Evolutionary conservation across 2,797 vertebrate species (phyloP).

Genomic region (Serranus cabrilla): DNA sequence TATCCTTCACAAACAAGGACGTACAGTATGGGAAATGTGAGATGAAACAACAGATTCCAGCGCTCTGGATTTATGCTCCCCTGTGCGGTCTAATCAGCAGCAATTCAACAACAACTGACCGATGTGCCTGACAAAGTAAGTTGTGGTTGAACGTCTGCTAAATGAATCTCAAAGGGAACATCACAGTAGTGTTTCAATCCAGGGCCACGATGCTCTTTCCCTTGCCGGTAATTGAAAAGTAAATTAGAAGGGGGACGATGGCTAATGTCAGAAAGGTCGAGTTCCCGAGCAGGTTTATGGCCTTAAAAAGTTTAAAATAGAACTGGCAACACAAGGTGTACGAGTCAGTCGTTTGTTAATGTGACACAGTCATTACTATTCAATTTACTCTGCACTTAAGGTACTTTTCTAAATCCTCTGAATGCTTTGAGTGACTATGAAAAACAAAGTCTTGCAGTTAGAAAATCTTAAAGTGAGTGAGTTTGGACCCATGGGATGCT

Average conservation of each 20-base stretch:
- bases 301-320: neutral
- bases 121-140: conserved; percentile 5
- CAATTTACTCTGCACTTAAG: neutral
- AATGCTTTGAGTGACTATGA: neutral
- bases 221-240: conserved; percentile 24
- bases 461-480: neutral
- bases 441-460: neutral
- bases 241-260: neutral
- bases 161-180: conserved; percentile 14
- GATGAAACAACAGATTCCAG: conserved; percentile 10
- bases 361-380: neutral
- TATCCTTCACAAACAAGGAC: conserved; percentile 50
- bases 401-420: conserved; percentile 6
- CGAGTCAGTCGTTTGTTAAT: neutral
- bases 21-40: conserved; percentile 30
- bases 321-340: neutral
- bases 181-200: conserved; percentile 1
- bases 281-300: conserved; percentile 13
- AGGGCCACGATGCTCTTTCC: neutral
- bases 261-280: neutral
- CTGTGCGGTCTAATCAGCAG: conserved; percentile 38
- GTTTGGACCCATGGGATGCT: no score
- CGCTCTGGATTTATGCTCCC: conserved; percentile 19
- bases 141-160: conserved; percentile 11
- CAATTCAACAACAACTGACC: conserved; percentile 31